A percentile compares a stretch with the other conserved stretches of the same genome.
Evolutionary conservation across 35 echinoderm and acorn worm species (phyloP).

Genomic region (Patiria miniata): DNA sequence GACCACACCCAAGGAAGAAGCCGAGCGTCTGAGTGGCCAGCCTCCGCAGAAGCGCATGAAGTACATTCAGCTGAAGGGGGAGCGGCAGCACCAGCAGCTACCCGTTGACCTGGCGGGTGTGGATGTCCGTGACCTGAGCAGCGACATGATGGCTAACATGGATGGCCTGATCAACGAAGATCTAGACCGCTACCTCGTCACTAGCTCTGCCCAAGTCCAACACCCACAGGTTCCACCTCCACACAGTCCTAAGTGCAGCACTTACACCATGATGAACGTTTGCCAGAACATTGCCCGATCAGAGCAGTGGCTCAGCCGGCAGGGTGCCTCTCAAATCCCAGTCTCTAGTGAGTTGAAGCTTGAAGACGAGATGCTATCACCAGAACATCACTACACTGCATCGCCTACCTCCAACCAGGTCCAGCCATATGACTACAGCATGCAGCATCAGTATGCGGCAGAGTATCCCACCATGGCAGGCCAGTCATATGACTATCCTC

Average conservation of each 20-base stretch:
- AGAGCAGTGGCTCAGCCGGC: conserved; percentile 65
- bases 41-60: conserved; percentile 82
- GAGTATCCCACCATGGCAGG: conserved; percentile 18
- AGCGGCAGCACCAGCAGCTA: conserved; percentile 34
- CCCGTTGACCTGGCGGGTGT: conserved; percentile 54
- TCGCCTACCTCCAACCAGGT: conserved; percentile 37
- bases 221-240: conserved; percentile 40
- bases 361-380: conserved; percentile 53
- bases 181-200: conserved; percentile 70
- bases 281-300: conserved; percentile 44
- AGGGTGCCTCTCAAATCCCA: conserved; percentile 16
- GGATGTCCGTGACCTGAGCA: conserved; percentile 63
- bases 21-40: conserved; percentile 41
- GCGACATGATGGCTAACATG: conserved; percentile 65
- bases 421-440: conserved; percentile 66
- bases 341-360: conserved; percentile 40
- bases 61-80: conserved; percentile 66
- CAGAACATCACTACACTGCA: conserved; percentile 39
- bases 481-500: conserved; percentile 12
- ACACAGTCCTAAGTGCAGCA: conserved; percentile 45
- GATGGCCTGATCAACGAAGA: conserved; percentile 71
- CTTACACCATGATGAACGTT: conserved; percentile 50
- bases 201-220: conserved; percentile 36
- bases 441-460: conserved; percentile 25
- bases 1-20: conserved; percentile 90